Conservation (phyloP, 2,797 vertebrate genomes). For the Diceros bicornis region DNA sequence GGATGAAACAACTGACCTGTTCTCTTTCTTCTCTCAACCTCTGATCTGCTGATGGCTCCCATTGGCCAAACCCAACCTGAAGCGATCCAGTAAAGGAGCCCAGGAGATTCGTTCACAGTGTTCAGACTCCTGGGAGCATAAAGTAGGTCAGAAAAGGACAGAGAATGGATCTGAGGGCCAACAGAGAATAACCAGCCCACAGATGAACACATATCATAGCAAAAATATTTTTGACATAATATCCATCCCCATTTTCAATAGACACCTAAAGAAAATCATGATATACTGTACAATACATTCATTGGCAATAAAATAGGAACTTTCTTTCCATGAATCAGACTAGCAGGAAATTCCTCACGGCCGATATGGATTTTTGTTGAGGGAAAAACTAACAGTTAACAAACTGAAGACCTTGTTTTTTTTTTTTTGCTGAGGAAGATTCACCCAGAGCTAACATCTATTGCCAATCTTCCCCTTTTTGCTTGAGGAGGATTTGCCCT, state of each 20-base stretch:
- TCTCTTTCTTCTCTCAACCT: constrained; percentile 4
- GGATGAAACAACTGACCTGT: background rate
- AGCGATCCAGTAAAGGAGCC: background rate
- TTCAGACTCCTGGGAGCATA: background rate
- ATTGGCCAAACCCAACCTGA: background rate
- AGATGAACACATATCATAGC: background rate
- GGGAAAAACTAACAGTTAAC: background rate
- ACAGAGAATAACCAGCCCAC: background rate
- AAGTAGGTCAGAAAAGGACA: background rate
- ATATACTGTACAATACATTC: background rate
- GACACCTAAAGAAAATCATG: constrained; percentile 11
- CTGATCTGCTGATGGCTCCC: constrained; percentile 31
- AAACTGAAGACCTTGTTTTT: background rate
- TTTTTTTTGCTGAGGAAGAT: too few relatives aligned
- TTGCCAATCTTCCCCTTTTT: too few relatives aligned
- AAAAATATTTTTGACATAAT: constrained; percentile 38
- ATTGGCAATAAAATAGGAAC: background rate
- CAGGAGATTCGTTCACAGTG: background rate
- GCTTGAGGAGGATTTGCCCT: too few relatives aligned
- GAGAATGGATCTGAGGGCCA: background rate
- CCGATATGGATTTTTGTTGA: background rate
- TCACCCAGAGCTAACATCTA: too few relatives aligned
- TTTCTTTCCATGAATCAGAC: background rate
- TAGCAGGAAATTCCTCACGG: background rate
- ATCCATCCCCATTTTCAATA: background rate